Evolutionary conservation across 2,113 vertebrate genomes (phyloP).

Genomic region (Sphaerodactylus townsendi): DNA sequence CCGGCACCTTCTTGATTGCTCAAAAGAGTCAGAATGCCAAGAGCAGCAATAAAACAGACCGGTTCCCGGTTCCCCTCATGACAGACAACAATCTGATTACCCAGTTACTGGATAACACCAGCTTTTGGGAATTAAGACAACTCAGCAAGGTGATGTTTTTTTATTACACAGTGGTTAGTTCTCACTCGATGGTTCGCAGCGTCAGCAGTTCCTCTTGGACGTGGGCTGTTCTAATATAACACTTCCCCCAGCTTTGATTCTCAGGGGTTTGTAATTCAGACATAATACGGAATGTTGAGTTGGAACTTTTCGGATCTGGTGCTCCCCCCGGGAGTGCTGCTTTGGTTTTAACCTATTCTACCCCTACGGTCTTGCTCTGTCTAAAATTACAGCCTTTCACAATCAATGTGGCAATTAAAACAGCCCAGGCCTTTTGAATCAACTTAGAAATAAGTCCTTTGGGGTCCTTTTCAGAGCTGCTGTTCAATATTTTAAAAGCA

Average conservation of each 20-base stretch:
- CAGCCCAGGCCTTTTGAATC: not conserved
- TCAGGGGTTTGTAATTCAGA: slow-evolving; percentile 62
- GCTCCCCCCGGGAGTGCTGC: not conserved
- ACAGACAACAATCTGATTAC: slow-evolving; percentile 53
- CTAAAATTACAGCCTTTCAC: not conserved
- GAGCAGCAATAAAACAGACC: slow-evolving; percentile 45
- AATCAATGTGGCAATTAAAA: accelerated
- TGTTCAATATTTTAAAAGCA: not conserved
- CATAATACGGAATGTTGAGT: slow-evolving; percentile 59
- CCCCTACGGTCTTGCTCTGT: slow-evolving; percentile 21
- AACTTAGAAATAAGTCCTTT: not conserved
- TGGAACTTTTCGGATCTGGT: slow-evolving; percentile 49
- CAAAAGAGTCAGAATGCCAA: not conserved
- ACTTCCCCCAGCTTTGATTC: slow-evolving; percentile 33
- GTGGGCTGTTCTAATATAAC: slow-evolving; percentile 47
- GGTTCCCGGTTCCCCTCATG: slow-evolving; percentile 36
- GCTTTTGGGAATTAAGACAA: slow-evolving; percentile 52
- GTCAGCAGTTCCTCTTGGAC: slow-evolving; percentile 47
- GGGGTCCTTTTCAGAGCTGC: not conserved
- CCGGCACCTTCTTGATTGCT: not conserved
- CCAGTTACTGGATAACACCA: slow-evolving; percentile 62
- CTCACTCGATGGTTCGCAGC: slow-evolving; percentile 28
- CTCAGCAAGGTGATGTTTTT: slow-evolving; percentile 16
- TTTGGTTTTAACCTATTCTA: slow-evolving; percentile 41
- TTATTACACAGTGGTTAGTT: slow-evolving; percentile 41